Conservation (phyloP, 2,888 invertebrate species). For the Uropetala carovei region DNA sequence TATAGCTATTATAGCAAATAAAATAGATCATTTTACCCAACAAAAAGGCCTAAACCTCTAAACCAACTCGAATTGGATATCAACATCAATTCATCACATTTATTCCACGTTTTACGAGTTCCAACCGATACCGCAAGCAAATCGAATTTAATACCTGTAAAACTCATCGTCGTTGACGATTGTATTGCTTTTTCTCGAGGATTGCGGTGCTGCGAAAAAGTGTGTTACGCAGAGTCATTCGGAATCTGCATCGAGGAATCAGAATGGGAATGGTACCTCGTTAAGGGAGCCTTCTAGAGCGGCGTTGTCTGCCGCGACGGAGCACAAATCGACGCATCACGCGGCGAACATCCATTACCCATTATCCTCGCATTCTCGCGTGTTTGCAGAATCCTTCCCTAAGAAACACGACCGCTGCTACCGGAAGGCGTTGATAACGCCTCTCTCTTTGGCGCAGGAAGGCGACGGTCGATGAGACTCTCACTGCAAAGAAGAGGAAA, state of each 20-base stretch:
- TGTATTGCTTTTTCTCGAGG: neutral
- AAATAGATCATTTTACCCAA: no score
- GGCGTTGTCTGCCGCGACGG: neutral
- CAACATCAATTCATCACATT: no score
- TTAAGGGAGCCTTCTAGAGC: slow-evolving; percentile 1
- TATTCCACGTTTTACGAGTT: no score
- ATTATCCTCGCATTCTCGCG: slow-evolving; percentile 33
- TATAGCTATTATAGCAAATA: no score
- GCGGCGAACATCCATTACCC: slow-evolving; percentile 38
- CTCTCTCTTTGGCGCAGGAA: neutral
- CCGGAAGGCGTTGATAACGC: slow-evolving; percentile 19
- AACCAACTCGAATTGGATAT: no score
- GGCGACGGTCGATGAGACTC: neutral
- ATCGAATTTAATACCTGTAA: neutral
- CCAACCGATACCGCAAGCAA: neutral
- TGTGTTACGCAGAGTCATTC: neutral
- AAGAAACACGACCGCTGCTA: slow-evolving; percentile 32
- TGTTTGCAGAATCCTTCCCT: neutral
- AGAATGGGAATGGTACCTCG: neutral
- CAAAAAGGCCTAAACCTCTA: no score
- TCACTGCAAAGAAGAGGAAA: neutral
- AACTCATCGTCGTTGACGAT: neutral
- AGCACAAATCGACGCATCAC: slow-evolving; percentile 30
- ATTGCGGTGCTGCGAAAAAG: neutral
- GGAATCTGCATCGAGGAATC: slow-evolving; percentile 3